phyloP scores from a whole-genome alignment of 1,140 invertebrate genomes.

The Dreissena polymorpha region DNA sequence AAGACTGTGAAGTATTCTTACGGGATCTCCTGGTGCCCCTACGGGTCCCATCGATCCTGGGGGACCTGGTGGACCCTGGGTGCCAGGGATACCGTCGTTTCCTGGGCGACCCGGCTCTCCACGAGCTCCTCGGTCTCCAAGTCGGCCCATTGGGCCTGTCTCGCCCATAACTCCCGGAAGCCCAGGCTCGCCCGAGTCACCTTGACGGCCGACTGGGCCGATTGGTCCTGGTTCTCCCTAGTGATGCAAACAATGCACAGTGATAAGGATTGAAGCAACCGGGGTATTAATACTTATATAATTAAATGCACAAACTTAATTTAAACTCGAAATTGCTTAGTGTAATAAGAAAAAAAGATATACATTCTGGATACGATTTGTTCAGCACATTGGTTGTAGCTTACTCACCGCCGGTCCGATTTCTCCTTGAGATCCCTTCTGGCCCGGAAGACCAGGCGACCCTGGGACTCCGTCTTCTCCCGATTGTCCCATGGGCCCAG shows the following conservation, averaged over 20 bases:
- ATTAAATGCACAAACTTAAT: too few species aligned
- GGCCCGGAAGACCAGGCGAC: slow-evolving; percentile 60
- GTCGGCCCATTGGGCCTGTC: slow-evolving; percentile 49
- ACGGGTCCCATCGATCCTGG: slow-evolving; percentile 64
- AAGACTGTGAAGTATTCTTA: slow-evolving; percentile 61
- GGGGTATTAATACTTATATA: too few species aligned
- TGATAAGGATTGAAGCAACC: too few species aligned
- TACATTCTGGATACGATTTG: too few species aligned
- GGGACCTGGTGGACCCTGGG: slow-evolving; percentile 64
- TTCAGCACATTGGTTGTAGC: too few species aligned
- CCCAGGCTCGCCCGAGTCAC: slow-evolving; percentile 66
- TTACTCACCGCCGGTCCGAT: slow-evolving; percentile 62
- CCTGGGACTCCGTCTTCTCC: slow-evolving; percentile 65
- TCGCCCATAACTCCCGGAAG: slow-evolving; percentile 66
- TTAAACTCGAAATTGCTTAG: too few species aligned
- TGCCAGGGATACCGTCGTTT: slow-evolving; percentile 56
- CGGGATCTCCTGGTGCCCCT: slow-evolving; percentile 77
- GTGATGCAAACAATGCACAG: background rate
- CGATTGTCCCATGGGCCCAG: slow-evolving; percentile 59
- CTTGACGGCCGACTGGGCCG: slow-evolving; percentile 63
- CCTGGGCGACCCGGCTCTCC: slow-evolving; percentile 40
- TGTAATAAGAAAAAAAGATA: too few species aligned
- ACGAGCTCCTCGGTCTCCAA: slow-evolving; percentile 30
- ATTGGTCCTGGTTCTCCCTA: slow-evolving; percentile 68
- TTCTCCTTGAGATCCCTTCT: slow-evolving; percentile 63